Evolutionary conservation across 2,888 invertebrate species (phyloP).

Genomic region (Hydriomena furcata): DNA sequence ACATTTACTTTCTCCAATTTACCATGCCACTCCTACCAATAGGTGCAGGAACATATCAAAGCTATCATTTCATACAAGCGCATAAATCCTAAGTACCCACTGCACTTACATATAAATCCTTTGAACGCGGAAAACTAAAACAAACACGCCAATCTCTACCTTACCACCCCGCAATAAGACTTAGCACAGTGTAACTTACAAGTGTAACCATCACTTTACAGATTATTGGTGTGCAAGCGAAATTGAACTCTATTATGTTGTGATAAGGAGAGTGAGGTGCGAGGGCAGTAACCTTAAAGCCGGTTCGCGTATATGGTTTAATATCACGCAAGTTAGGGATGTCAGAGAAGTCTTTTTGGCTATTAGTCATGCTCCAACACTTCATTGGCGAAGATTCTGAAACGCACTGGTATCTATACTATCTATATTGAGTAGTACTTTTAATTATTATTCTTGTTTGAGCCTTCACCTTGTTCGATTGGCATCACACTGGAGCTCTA

Average conservation of each 20-base stretch:
- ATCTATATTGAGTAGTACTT: no score
- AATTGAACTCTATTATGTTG: constrained; percentile 19
- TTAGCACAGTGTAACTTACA: neutral
- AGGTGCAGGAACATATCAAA: constrained; percentile 21
- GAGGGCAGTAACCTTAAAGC: constrained; percentile 41
- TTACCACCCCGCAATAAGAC: constrained; percentile 5
- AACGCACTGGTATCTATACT: no score
- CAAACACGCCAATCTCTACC: constrained; percentile 3
- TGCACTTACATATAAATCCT: constrained; percentile 13
- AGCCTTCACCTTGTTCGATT: no score
- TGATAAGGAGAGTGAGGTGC: constrained; percentile 18
- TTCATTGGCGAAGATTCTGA: no score
- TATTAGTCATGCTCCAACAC: neutral
- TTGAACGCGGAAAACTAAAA: constrained; percentile 3
- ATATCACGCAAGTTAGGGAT: constrained; percentile 34
- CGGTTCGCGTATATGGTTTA: constrained; percentile 39
- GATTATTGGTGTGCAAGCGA: constrained; percentile 13
- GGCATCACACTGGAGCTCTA: no score
- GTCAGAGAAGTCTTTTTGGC: constrained; percentile 1
- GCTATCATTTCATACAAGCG: constrained; percentile 19
- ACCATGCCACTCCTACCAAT: constrained; percentile 5
- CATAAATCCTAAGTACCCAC: constrained; percentile 18
- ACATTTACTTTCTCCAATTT: constrained; percentile 3
- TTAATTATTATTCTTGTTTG: no score
- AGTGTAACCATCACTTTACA: constrained; percentile 1